These are phyloP conservation scores for Crocuta crocuta DNA, from an alignment of 2,113 vertebrate genomes.

Conservation along the genomic window DNA sequence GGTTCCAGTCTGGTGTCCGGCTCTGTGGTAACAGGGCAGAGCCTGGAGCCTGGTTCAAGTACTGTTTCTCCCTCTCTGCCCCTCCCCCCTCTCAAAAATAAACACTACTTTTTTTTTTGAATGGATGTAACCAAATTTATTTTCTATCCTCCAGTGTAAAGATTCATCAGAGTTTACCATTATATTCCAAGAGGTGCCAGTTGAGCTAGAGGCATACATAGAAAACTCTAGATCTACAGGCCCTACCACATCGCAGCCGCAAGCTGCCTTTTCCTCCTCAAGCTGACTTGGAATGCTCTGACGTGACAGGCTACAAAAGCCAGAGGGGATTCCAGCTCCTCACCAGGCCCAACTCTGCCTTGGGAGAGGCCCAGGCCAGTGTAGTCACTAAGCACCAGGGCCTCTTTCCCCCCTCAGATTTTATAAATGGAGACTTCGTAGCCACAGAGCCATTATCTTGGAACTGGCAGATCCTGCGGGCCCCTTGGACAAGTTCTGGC, in stretches of 20 bases:
- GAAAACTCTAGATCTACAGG: background rate
- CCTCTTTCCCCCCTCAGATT: background rate
- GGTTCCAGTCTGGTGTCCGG: no score
- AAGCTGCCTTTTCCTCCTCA: conserved; percentile 17
- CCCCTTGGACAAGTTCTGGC: background rate
- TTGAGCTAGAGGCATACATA: background rate
- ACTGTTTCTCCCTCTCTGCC: no score
- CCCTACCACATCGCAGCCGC: conserved; percentile 37
- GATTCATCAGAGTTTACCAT: conserved; percentile 58
- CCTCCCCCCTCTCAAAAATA: no score
- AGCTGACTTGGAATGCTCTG: conserved; percentile 30
- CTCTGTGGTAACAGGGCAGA: no score
- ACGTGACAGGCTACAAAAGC: background rate
- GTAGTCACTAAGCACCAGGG: background rate
- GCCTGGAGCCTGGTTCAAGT: no score
- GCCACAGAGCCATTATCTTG: conserved; percentile 9
- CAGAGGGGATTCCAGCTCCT: conserved; percentile 53
- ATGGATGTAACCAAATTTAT: conserved; percentile 27
- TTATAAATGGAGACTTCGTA: background rate
- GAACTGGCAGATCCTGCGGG: conserved; percentile 4
- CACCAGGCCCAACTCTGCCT: background rate
- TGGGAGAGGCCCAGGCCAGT: conserved; percentile 24
- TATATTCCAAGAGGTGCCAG: background rate
- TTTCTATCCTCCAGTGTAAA: conserved; percentile 41
- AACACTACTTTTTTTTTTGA: no score